These are phyloP conservation scores for Lophotis ruficrista DNA, from an alignment of 2,113 vertebrate species.

Conservation along the genomic window DNA sequence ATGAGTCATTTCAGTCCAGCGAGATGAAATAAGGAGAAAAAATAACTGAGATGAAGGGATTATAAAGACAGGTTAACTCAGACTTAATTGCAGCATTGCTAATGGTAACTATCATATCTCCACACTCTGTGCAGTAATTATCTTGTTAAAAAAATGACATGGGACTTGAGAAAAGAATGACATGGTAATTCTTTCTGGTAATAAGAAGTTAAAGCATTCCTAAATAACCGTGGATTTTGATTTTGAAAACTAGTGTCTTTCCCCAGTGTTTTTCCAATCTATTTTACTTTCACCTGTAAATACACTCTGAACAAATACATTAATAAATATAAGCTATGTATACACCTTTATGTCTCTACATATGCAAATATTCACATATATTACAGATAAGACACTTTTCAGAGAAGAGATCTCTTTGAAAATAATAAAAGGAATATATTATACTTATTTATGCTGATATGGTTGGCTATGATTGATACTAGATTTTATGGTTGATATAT, in stretches of 20 bases:
- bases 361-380: not conserved
- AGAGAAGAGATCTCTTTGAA: not conserved
- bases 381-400: not conserved
- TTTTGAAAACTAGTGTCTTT: not conserved
- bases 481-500: not conserved
- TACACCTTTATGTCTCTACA: not conserved
- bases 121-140: not conserved
- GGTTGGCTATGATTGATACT: not conserved
- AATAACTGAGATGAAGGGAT: not conserved
- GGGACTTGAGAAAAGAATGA: not conserved
- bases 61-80: not conserved
- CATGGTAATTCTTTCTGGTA: not conserved
- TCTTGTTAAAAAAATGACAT: not conserved
- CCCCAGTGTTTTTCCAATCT: not conserved
- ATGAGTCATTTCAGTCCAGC: not conserved
- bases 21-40: not conserved
- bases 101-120: not conserved
- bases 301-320: not conserved
- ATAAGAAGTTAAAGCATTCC: not conserved
- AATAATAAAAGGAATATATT: not conserved
- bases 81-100: not conserved
- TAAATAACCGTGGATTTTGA: not conserved
- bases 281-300: not conserved
- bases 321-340: not conserved
- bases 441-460: not conserved